phyloP scores from a whole-genome alignment of 2,797 vertebrate species.

The Gymnothorax reevesii region DNA sequence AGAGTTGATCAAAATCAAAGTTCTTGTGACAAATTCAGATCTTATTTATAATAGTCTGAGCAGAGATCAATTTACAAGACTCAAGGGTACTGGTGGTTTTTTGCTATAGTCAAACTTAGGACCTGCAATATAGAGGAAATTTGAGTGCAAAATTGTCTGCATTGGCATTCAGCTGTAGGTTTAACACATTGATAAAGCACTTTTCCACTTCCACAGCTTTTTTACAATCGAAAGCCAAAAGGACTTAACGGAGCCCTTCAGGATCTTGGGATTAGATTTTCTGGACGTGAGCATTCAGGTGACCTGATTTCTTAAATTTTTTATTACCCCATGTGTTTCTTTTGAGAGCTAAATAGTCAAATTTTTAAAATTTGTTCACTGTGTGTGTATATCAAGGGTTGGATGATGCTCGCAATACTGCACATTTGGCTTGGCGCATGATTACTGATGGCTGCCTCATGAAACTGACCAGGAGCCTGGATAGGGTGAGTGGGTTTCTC shows the following conservation, averaged over 20 bases:
- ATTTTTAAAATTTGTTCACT: neutral
- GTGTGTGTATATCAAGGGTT: slow-evolving; percentile 70
- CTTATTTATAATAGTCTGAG: too few relatives aligned
- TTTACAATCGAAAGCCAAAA: slow-evolving; percentile 89
- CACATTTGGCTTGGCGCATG: slow-evolving; percentile 84
- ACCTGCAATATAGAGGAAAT: too few relatives aligned
- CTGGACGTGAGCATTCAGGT: slow-evolving; percentile 92
- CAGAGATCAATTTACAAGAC: too few relatives aligned
- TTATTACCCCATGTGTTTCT: neutral
- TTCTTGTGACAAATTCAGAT: too few relatives aligned
- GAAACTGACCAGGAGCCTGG: slow-evolving; percentile 82
- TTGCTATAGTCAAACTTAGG: too few relatives aligned
- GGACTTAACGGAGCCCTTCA: slow-evolving; percentile 89
- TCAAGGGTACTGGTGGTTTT: too few relatives aligned
- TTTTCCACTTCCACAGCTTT: slow-evolving; percentile 69
- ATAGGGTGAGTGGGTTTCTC: slow-evolving; percentile 80
- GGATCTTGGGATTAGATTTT: slow-evolving; percentile 90
- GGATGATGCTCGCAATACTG: slow-evolving; percentile 91
- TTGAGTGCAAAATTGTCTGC: too few relatives aligned
- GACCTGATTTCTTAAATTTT: slow-evolving; percentile 21
- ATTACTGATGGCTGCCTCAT: slow-evolving; percentile 87
- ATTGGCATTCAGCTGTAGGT: neutral
- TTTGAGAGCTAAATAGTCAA: neutral
- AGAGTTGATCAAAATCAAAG: too few relatives aligned
- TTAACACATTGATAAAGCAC: neutral